A percentile compares a stretch with the other conserved stretches of the same genome.
These are phyloP conservation scores for Caenorhabditis afra DNA, from an alignment of 2,888 invertebrate genomes.

Conservation along the genomic window DNA sequence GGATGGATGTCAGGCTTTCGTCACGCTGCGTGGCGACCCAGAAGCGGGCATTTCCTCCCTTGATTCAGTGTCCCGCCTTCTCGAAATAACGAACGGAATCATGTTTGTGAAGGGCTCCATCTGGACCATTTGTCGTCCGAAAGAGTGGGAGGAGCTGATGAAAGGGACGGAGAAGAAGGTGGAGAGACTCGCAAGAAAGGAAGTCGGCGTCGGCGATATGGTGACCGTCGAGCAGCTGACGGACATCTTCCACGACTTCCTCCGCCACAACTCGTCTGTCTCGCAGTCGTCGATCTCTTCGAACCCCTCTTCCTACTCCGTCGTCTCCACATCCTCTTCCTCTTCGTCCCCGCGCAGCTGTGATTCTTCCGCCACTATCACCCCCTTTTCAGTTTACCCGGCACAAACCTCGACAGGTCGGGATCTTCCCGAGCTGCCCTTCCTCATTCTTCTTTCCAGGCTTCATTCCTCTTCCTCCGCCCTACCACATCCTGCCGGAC, in stretches of 20 bases:
- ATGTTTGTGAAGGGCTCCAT: slow-evolving; percentile 10
- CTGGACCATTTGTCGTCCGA: slow-evolving; percentile 37
- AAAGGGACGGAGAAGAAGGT: background rate
- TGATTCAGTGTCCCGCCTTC: slow-evolving; percentile 4
- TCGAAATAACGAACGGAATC: slow-evolving; percentile 25
- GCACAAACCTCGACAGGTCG: slow-evolving; percentile 21
- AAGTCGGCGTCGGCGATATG: background rate
- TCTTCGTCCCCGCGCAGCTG: slow-evolving; percentile 24
- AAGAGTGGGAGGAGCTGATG: slow-evolving; percentile 26
- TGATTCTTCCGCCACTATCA: slow-evolving; percentile 34
- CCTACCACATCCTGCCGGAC: slow-evolving; percentile 65
- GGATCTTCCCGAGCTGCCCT: slow-evolving; percentile 30
- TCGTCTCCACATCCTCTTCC: slow-evolving; percentile 7
- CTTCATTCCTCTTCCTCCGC: slow-evolving; percentile 55
- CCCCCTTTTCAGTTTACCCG: slow-evolving; percentile 36
- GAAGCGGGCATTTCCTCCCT: slow-evolving; percentile 1
- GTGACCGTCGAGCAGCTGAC: slow-evolving; percentile 32
- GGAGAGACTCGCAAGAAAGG: no score
- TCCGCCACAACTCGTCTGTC: slow-evolving; percentile 27
- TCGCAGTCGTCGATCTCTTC: slow-evolving; percentile 31
- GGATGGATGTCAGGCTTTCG: slow-evolving; percentile 52
- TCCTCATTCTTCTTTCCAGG: slow-evolving; percentile 46
- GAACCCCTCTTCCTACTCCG: slow-evolving; percentile 20
- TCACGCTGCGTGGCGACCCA: slow-evolving; percentile 13
- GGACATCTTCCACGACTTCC: slow-evolving; percentile 27